Evolutionary conservation across 1,140 invertebrate genomes (phyloP).

Genomic region (Drosophila nasuta): DNA sequence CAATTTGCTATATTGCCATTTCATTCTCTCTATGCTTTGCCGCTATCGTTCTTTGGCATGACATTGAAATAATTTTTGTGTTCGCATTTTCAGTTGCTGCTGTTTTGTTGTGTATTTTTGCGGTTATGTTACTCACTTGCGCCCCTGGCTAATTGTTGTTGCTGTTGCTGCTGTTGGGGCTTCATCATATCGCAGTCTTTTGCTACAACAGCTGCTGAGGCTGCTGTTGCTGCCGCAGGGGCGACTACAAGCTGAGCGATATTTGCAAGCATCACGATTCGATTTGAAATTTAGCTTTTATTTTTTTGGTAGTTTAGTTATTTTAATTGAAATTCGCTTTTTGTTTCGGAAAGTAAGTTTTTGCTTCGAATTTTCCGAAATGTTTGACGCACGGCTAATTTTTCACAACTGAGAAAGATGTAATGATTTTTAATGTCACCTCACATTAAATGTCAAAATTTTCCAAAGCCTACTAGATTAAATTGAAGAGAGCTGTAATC

Average conservation of each 20-base stretch:
- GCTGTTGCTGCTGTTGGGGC: slow-evolving; percentile 17
- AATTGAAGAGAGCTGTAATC: too few species aligned
- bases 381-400: slow-evolving; percentile 61
- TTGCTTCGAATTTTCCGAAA: slow-evolving; percentile 48
- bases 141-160: slow-evolving; percentile 6
- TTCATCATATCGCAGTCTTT: slow-evolving; percentile 38
- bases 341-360: slow-evolving; percentile 11
- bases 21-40: slow-evolving; percentile 29
- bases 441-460: slow-evolving; percentile 19
- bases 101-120: slow-evolving; percentile 1
- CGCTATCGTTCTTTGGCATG: slow-evolving; percentile 55
- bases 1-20: slow-evolving; percentile 39
- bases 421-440: neutral
- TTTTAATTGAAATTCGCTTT: slow-evolving; percentile 11
- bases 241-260: slow-evolving; percentile 21
- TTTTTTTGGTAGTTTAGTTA: slow-evolving; percentile 4
- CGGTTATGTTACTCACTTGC: slow-evolving; percentile 47
- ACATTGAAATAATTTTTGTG: slow-evolving; percentile 69
- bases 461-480: slow-evolving; percentile 18
- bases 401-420: slow-evolving; percentile 57
- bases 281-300: slow-evolving; percentile 41
- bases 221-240: neutral
- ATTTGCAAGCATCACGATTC: slow-evolving; percentile 48
- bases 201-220: neutral
- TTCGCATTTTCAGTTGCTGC: slow-evolving; percentile 10